Conservation (phyloP, 2,888 invertebrate species). For the Dicycla oo region DNA sequence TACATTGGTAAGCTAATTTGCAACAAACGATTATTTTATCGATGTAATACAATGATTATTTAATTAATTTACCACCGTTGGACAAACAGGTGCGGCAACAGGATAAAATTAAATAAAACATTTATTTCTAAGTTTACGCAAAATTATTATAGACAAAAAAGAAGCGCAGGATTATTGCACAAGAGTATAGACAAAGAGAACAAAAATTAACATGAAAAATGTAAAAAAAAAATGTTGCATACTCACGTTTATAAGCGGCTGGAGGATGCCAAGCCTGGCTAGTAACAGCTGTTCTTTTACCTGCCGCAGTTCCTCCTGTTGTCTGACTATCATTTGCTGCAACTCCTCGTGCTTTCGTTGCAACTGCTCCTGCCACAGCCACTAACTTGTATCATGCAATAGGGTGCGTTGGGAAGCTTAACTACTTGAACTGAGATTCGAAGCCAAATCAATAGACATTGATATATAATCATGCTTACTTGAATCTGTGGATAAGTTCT, state of each 20-base stretch:
- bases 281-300: conserved; percentile 97
- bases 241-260: conserved; percentile 84
- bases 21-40: not conserved
- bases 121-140: not conserved
- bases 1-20: not conserved
- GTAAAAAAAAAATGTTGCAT: conserved; percentile 6
- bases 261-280: conserved; percentile 93
- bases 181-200: conserved; percentile 5
- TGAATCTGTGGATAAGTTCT: conserved; percentile 15
- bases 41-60: conserved; percentile 1
- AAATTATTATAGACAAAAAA: conserved; percentile 1
- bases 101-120: not conserved
- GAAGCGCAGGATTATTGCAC: conserved; percentile 9
- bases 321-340: conserved; percentile 95
- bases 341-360: conserved; percentile 96
- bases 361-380: conserved; percentile 92
- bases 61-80: not conserved
- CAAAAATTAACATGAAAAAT: conserved; percentile 7
- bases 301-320: conserved; percentile 95
- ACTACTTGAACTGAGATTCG: conserved; percentile 50
- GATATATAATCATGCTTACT: conserved; percentile 43
- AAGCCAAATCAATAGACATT: conserved; percentile 46
- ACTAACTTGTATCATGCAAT: conserved; percentile 78
- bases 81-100: conserved; percentile 17
- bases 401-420: conserved; percentile 39